These are phyloP conservation scores for Drosophila azteca DNA, from an alignment of 1,140 invertebrate genomes.

Conservation along the genomic window DNA sequence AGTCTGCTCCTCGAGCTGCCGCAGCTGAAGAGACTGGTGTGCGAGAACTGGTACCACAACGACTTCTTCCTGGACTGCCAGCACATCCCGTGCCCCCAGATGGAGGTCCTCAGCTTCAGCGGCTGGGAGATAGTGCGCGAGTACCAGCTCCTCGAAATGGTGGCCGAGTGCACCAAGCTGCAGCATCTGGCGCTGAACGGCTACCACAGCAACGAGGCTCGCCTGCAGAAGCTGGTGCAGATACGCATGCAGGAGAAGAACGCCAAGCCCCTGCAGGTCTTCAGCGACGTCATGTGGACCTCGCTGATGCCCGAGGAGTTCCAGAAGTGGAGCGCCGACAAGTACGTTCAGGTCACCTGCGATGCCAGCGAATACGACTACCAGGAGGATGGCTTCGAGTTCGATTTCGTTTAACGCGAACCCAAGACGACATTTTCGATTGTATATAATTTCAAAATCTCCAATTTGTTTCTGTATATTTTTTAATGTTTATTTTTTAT, in stretches of 20 bases:
- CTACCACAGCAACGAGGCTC: constrained; percentile 61
- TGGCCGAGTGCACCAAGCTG: constrained; percentile 54
- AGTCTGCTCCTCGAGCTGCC: constrained; percentile 61
- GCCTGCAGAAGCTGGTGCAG: constrained; percentile 48
- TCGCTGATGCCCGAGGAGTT: constrained; percentile 48
- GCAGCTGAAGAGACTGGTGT: constrained; percentile 54
- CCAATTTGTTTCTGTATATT: background rate
- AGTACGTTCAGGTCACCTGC: constrained; percentile 66
- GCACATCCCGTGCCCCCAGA: constrained; percentile 64
- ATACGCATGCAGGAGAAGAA: constrained; percentile 51
- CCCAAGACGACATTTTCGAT: background rate
- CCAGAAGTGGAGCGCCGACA: constrained; percentile 46
- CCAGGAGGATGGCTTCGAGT: constrained; percentile 72
- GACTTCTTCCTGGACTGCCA: constrained; percentile 63
- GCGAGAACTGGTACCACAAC: constrained; percentile 69
- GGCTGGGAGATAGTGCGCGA: constrained; percentile 67
- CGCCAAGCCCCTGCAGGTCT: constrained; percentile 45
- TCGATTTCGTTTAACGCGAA: constrained; percentile 55
- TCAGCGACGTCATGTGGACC: constrained; percentile 64
- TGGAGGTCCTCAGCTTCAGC: constrained; percentile 66
- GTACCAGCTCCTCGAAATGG: constrained; percentile 51
- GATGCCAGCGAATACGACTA: constrained; percentile 57
- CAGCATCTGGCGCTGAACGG: constrained; percentile 49
- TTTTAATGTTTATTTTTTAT: constrained; percentile 30
- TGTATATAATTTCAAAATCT: constrained; percentile 44